phyloP scores from a whole-genome alignment of 2,888 invertebrate species.

The Acholoe squamosa region DNA sequence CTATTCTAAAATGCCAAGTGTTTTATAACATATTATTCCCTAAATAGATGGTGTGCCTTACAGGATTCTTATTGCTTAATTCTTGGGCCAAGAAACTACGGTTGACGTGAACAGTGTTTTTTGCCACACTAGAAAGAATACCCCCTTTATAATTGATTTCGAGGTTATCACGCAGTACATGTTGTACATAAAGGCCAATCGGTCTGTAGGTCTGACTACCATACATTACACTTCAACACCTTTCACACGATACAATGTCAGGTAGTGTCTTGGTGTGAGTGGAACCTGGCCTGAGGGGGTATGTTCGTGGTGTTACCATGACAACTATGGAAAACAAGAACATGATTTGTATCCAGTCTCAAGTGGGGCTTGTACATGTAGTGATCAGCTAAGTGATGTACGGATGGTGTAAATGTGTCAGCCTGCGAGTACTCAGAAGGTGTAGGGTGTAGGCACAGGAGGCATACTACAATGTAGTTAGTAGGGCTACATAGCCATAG shows the following conservation, averaged over 20 bases:
- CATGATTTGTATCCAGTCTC: conserved; percentile 18
- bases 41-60: too few species aligned
- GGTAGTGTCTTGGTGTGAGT: too few species aligned
- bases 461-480: too few species aligned
- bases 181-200: neutral
- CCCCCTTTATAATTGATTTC: neutral
- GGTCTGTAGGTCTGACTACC: neutral
- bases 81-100: too few species aligned
- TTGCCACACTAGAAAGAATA: too few species aligned
- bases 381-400: neutral
- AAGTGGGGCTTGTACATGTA: neutral
- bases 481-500: neutral
- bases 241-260: too few species aligned
- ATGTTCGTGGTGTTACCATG: conserved; percentile 38
- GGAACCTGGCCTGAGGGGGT: neutral
- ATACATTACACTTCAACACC: neutral
- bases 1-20: too few species aligned
- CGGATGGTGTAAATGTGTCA: neutral
- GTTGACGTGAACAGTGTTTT: too few species aligned
- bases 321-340: conserved; percentile 22
- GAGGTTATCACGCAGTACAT: neutral
- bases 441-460: too few species aligned
- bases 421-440: too few species aligned
- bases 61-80: too few species aligned
- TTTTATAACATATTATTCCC: too few species aligned